phyloP scores from a whole-genome alignment of 2,888 invertebrate species.

The Leucozona laternaria region DNA sequence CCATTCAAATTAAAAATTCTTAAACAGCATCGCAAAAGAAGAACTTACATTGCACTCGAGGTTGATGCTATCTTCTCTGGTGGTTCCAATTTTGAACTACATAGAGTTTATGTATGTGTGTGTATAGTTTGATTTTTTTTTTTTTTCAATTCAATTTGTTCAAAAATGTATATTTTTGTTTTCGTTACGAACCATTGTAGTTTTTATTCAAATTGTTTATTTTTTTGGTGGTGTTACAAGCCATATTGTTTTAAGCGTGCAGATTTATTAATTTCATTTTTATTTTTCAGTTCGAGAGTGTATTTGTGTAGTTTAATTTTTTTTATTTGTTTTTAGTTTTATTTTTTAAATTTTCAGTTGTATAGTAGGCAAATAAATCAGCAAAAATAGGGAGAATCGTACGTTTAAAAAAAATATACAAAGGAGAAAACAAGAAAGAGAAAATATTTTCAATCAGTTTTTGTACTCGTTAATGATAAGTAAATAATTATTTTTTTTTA shows the following conservation, averaged over 20 bases:
- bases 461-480: conserved; percentile 28
- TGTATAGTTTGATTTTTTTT: conserved; percentile 46
- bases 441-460: conserved; percentile 70
- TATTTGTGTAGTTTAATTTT: conserved; percentile 32
- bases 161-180: conserved; percentile 46
- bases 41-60: conserved; percentile 80
- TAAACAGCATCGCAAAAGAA: conserved; percentile 71
- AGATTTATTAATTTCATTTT: conserved; percentile 47
- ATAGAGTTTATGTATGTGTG: conserved; percentile 25
- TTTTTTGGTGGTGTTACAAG: conserved; percentile 67
- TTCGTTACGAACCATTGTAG: conserved; percentile 40
- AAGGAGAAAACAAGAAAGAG: conserved; percentile 66
- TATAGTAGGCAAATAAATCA: conserved; percentile 70
- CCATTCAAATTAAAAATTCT: conserved; percentile 49
- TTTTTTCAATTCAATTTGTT: conserved; percentile 37
- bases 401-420: conserved; percentile 52
- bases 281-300: conserved; percentile 35
- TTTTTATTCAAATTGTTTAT: conserved; percentile 39
- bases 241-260: conserved; percentile 72
- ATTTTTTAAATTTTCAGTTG: conserved; percentile 55
- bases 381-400: conserved; percentile 64
- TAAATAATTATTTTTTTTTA: conserved; percentile 35
- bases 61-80: conserved; percentile 79
- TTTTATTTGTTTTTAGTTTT: conserved; percentile 47
- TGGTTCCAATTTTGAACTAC: conserved; percentile 80